Evolutionary conservation across 2,797 vertebrate species (phyloP).

Genomic region (Scyliorhinus canicula): DNA sequence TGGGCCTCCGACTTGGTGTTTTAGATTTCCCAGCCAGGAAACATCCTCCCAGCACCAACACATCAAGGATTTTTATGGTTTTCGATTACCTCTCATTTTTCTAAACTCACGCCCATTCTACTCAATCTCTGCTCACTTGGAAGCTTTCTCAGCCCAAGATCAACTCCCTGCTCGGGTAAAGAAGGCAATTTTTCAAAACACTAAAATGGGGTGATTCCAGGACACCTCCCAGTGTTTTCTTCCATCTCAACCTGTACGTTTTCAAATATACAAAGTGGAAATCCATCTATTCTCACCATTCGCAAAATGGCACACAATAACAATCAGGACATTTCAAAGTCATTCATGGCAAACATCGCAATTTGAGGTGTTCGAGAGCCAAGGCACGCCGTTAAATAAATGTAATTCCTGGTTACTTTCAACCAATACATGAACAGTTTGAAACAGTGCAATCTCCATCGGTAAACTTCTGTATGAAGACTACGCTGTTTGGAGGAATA

Average conservation of each 20-base stretch:
- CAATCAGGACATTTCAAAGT: background rate
- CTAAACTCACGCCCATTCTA: too few species aligned
- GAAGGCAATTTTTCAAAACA: too few species aligned
- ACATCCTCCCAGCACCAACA: too few species aligned
- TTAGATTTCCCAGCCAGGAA: too few species aligned
- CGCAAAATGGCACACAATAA: background rate
- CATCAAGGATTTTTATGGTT: too few species aligned
- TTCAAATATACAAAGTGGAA: background rate
- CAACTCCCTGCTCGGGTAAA: too few species aligned
- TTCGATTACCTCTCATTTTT: too few species aligned
- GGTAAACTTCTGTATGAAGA: background rate
- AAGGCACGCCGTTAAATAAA: background rate
- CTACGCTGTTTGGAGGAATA: background rate
- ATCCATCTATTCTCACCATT: background rate
- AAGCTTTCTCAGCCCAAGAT: too few species aligned
- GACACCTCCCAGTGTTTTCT: too few species aligned
- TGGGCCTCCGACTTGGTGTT: too few species aligned
- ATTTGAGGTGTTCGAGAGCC: background rate
- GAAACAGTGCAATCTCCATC: background rate
- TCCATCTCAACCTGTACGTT: background rate
- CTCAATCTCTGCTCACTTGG: too few species aligned
- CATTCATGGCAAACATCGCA: background rate
- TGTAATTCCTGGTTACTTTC: background rate
- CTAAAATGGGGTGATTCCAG: too few species aligned
- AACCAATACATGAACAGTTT: background rate